Base-by-base conservation (phyloP, 2,888 invertebrate species). In the Flexamia atlantica region DNA sequence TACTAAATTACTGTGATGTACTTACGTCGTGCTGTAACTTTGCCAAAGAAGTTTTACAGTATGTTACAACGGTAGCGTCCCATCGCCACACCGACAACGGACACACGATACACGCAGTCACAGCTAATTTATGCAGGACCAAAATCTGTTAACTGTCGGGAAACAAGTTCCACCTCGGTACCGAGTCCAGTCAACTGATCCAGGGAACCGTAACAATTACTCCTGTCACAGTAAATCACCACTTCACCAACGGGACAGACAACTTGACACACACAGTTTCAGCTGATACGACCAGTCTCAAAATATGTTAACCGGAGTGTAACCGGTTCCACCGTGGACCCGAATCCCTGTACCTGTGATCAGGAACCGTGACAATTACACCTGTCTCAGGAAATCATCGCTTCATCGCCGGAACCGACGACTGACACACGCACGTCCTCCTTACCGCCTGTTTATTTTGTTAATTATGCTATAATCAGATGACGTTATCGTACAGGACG, bases 361-460 rank as follows among this genome's bases (percentile, higher is more conserved):
- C 42, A 40, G 42, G n/a, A 36, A 76, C 46, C 74, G 74, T 76
- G 74, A 40, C 40, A 76, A 76, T 46, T 40, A 76, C 74, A 76
- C 74, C 74, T 76, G 74, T 76, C 74, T 50, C 72, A 40, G 10
- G 36, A 72, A 72, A 72, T 72, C 72, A 72, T 72, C 32, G 72
- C 40, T 64, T 23, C 53, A 53, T 20, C 53, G 53, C 20, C 23
- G 53, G 53, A 53, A 53, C 46, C 46, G 46, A 46, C 46, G 17
- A 46, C 53, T 20, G 53, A 53, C 53, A 53, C 64, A 30, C 64
- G 50, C 57, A 64, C 74, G 74, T 28, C 28, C 74, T 40, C 20
- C 72, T 36, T 40, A n/a, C n/a, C 72, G 50, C 28, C 46, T 76
- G 74, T 76, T 76, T 76, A 76, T 76, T 76, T 46, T 46, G 74